Evolutionary conservation across 2,888 invertebrate genomes (phyloP).

Genomic region (Incurvaria masculella): DNA sequence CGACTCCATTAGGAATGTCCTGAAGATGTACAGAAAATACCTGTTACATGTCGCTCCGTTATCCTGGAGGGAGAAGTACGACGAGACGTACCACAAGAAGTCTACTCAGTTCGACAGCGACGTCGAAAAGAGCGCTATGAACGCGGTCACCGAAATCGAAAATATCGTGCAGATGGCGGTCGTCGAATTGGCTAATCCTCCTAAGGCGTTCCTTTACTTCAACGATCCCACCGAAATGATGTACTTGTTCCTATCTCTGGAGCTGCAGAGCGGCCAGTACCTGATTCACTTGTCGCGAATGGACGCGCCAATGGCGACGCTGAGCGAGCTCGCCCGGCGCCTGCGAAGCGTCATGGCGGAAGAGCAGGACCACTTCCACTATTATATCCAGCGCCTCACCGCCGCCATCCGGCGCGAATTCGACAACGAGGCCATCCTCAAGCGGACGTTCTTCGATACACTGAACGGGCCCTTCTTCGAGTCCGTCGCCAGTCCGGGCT

Average conservation of each 20-base stretch:
- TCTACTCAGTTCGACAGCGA: background rate
- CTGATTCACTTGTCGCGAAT: conserved; percentile 40
- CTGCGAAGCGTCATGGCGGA: conserved; percentile 32
- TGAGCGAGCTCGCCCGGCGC: conserved; percentile 35
- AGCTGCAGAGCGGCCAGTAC: conserved; percentile 48
- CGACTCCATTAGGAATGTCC: conserved; percentile 36
- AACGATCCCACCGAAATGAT: conserved; percentile 36
- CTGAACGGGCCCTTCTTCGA: conserved; percentile 40
- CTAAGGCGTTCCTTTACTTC: conserved; percentile 32
- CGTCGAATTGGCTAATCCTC: conserved; percentile 33
- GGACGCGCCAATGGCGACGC: conserved; percentile 29
- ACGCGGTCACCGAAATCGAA: conserved; percentile 40
- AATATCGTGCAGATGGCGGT: conserved; percentile 38
- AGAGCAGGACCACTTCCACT: conserved; percentile 44
- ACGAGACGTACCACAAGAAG: conserved; percentile 24
- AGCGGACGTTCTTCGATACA: conserved; percentile 43
- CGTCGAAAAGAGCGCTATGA: conserved; percentile 10
- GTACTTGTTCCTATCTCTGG: conserved; percentile 42
- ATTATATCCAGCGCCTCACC: conserved; percentile 38
- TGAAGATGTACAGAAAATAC: conserved; percentile 41
- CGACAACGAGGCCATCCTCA: conserved; percentile 35
- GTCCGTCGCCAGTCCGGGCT: conserved; percentile 38
- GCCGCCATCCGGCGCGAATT: conserved; percentile 34
- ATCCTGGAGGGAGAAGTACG: conserved; percentile 39
- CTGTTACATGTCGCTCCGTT: conserved; percentile 43